A percentile compares a stretch with the other conserved stretches of the same genome.
Conservation (phyloP, 2,113 vertebrate species). For the Urocolius indicus region DNA sequence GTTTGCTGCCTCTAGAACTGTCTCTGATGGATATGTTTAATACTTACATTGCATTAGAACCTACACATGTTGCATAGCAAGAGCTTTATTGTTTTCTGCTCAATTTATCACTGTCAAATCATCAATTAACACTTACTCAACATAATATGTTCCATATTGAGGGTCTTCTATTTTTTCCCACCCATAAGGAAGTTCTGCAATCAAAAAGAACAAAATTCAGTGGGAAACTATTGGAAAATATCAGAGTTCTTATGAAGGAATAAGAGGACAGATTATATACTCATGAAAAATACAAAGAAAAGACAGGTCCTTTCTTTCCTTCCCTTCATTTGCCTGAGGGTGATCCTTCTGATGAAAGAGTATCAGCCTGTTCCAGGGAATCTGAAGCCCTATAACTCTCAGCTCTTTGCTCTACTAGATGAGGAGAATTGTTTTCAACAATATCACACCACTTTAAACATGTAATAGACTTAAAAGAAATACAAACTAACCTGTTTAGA, state of each 20-base stretch:
- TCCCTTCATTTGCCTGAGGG: background rate
- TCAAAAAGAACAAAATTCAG: conserved; percentile 27
- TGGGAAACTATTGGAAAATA: background rate
- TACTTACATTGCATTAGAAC: background rate
- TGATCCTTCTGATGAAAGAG: background rate
- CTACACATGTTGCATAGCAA: background rate
- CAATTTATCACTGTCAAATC: background rate
- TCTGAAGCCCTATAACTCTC: background rate
- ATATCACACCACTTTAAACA: background rate
- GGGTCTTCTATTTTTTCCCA: conserved; percentile 99
- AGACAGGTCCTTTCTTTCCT: background rate
- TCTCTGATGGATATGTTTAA: background rate
- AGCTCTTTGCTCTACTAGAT: background rate
- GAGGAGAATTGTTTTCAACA: background rate
- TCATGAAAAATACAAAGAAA: background rate
- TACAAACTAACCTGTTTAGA: background rate
- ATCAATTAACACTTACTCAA: conserved; percentile 88
- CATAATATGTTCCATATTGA: conserved; percentile 94
- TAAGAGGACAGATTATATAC: background rate
- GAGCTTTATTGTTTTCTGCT: background rate
- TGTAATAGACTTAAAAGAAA: background rate
- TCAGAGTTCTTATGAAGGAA: background rate
- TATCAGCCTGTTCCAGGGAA: background rate
- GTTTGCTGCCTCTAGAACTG: background rate
- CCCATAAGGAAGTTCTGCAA: conserved; percentile 95